Evolutionary conservation across 2,888 invertebrate genomes (phyloP), one percentile per base, ranked within the genome.

Genomic region (Saturnia japonica): DNA sequence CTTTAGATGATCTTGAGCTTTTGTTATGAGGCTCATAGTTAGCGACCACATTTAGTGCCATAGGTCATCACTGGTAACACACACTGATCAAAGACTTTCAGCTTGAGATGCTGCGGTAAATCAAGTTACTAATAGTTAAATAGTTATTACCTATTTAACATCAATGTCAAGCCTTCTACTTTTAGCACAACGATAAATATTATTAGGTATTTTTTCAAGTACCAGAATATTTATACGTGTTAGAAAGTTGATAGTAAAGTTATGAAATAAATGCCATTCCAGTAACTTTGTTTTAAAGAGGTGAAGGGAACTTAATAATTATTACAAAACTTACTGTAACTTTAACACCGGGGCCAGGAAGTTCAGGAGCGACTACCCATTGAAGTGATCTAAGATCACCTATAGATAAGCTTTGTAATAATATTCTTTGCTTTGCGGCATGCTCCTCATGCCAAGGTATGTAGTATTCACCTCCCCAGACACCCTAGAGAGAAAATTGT

Each of bases 401-500:
- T 42, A 76, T 72, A 14, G 70, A 64, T 0, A 66, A 68, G 57
- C 76, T 75, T 16, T 71, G 73, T 11, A 80, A 73, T n/a, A 72
- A 72, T 9, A 72, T 68, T 8, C 69, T 67, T 16, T 51, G 71
- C 70, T 6, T 64, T 19, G 70, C 67, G 70, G 42, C 54, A 57
- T 28, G 54, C 9, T 67, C 73, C 43, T 78, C 77, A 42, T 77
- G 51, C 11, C 77, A 62, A 0, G 83, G 80, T 22, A 82, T 70
- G 66, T 77, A 80, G 70, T 81, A 86, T 69, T 84, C 82, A 25
- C 80, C 82, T 16, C 85, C 85, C 84, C 68, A 73, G 60, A 60
- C 62, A 34, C 54, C 57, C 70, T 70, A 54, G 14, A 51, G 1
- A 57, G 28, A 6, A 28, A 54, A 40, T 12, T 19, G 11, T 22